Percentiles rank a stretch among this genome's conserved stretches.
These are phyloP conservation scores for Zosterops japonicus DNA, from an alignment of 2,113 vertebrate genomes.

Conservation along the genomic window DNA sequence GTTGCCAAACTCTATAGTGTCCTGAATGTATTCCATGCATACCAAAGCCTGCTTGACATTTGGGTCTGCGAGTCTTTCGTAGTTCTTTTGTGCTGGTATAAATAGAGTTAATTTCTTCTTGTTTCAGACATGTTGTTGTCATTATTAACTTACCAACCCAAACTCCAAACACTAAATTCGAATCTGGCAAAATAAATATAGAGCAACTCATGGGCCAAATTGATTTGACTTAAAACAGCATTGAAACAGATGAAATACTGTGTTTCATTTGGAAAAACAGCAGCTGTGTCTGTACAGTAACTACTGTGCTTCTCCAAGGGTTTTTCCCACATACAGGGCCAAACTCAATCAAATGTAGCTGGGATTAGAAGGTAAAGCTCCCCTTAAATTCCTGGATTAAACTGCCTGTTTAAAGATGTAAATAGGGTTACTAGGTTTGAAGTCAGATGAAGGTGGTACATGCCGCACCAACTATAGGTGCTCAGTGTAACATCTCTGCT, in stretches of 20 bases:
- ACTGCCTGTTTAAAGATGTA: neutral
- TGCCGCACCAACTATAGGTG: neutral
- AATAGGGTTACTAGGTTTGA: neutral
- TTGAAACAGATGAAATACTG: slow-evolving; percentile 38
- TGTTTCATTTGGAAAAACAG: slow-evolving; percentile 60
- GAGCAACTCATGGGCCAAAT: slow-evolving; percentile 4
- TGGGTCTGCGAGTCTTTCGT: neutral
- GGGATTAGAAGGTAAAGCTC: neutral
- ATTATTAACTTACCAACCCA: slow-evolving; percentile 39
- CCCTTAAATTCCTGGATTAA: neutral
- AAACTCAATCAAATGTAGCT: neutral
- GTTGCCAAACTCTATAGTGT: neutral
- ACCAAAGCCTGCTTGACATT: neutral
- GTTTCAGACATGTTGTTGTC: slow-evolving; percentile 19
- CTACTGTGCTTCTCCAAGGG: slow-evolving; percentile 19
- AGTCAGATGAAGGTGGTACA: neutral
- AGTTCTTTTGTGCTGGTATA: neutral
- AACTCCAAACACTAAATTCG: slow-evolving; percentile 25
- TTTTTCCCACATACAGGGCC: neutral
- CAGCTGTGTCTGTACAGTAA: neutral
- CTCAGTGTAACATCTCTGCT: neutral
- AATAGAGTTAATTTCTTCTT: slow-evolving; percentile 20
- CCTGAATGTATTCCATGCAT: neutral
- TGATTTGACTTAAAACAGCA: slow-evolving; percentile 58
- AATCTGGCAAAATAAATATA: slow-evolving; percentile 42